Evolutionary conservation across 2,113 vertebrate genomes (phyloP).

Genomic region (Rousettus leschenaultii): DNA sequence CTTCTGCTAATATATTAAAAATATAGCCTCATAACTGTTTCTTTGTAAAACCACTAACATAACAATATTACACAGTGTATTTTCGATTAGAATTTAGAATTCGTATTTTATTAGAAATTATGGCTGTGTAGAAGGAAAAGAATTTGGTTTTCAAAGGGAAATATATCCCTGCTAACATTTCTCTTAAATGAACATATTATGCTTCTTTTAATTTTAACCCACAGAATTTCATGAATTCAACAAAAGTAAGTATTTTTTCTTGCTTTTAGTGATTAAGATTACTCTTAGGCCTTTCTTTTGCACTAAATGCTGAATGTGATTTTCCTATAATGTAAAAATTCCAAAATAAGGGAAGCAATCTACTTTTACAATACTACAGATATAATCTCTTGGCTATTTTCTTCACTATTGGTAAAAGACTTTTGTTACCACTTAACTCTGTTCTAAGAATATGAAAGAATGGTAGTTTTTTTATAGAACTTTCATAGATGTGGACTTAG

Average conservation of each 20-base stretch:
- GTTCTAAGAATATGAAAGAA: background rate
- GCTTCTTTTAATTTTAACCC: background rate
- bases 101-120: background rate
- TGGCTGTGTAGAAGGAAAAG: background rate
- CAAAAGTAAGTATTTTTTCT: background rate
- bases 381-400: background rate
- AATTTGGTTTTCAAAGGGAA: background rate
- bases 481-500: background rate
- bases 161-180: background rate
- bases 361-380: background rate
- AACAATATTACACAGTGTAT: background rate
- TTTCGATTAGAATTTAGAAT: background rate
- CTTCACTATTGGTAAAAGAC: background rate
- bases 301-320: background rate
- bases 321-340: background rate
- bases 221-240: background rate
- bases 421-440: background rate
- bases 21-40: background rate
- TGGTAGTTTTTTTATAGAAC: background rate
- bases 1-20: background rate
- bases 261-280: background rate
- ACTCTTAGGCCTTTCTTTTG: background rate
- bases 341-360: background rate
- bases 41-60: background rate
- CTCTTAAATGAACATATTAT: background rate